phyloP scores from a whole-genome alignment of 1,140 invertebrate species.

The Diuraphis noxia region DNA sequence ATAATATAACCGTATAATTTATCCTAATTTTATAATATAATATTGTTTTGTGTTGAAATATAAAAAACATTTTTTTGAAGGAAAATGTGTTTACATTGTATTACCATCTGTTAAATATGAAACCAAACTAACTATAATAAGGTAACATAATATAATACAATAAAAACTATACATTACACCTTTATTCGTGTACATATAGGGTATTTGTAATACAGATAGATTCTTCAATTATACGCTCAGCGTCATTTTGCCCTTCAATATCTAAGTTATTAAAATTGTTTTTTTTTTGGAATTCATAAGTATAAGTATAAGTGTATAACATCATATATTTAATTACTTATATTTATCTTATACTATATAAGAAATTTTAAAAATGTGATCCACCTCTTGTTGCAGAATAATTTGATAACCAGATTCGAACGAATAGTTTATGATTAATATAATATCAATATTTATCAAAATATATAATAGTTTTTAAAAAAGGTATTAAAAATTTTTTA shows the following conservation, averaged over 20 bases:
- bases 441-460: background rate
- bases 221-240: background rate
- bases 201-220: background rate
- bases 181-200: background rate
- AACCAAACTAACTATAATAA: background rate
- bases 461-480: background rate
- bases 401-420: background rate
- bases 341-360: background rate
- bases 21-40: background rate
- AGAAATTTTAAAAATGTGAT: background rate
- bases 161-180: background rate
- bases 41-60: background rate
- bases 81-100: background rate
- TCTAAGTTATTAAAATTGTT: background rate
- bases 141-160: background rate
- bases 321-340: background rate
- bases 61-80: background rate
- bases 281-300: background rate
- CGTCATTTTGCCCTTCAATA: background rate
- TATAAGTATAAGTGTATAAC: no score
- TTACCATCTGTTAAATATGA: background rate
- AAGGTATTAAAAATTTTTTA: background rate
- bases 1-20: background rate
- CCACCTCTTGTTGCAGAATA: background rate
- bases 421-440: background rate